Evolutionary conservation across 2,797 vertebrate species (phyloP).

Genomic region (Paratrypauchen microcephalus): DNA sequence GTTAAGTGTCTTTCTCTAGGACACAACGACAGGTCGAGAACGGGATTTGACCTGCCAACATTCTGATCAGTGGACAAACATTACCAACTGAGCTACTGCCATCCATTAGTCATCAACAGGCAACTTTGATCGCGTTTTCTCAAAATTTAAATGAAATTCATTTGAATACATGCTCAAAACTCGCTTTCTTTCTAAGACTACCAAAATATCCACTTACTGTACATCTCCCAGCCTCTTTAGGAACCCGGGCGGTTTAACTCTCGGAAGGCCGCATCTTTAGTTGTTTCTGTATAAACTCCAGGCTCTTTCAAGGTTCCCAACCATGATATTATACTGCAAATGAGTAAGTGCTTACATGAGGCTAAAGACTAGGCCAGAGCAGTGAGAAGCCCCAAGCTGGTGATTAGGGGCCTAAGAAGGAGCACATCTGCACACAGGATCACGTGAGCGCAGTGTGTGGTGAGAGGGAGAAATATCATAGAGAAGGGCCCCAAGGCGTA

Average conservation of each 20-base stretch:
- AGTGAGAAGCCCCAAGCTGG: slow-evolving; percentile 75
- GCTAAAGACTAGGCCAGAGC: slow-evolving; percentile 74
- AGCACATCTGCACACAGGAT: slow-evolving; percentile 74
- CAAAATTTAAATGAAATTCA: neutral
- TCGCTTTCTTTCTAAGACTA: neutral
- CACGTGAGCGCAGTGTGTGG: slow-evolving; percentile 64
- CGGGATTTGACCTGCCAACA: too few species aligned
- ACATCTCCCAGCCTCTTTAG: slow-evolving; percentile 18
- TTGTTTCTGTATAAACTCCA: slow-evolving; percentile 69
- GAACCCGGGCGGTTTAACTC: slow-evolving; percentile 27
- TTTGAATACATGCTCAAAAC: neutral
- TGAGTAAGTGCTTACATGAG: slow-evolving; percentile 82
- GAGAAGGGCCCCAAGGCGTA: slow-evolving; percentile 48
- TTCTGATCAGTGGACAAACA: too few species aligned
- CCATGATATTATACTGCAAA: slow-evolving; percentile 79
- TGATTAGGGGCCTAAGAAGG: slow-evolving; percentile 75
- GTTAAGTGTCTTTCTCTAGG: too few species aligned
- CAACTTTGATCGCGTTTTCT: neutral
- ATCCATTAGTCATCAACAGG: neutral
- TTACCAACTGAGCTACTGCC: too few species aligned
- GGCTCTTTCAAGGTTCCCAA: slow-evolving; percentile 73
- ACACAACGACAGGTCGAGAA: too few species aligned
- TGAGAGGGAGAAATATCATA: slow-evolving; percentile 34
- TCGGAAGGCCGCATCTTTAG: slow-evolving; percentile 50
- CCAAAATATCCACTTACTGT: neutral